phyloP scores from a whole-genome alignment of 2,888 invertebrate species.

The Drosophila limbata region DNA sequence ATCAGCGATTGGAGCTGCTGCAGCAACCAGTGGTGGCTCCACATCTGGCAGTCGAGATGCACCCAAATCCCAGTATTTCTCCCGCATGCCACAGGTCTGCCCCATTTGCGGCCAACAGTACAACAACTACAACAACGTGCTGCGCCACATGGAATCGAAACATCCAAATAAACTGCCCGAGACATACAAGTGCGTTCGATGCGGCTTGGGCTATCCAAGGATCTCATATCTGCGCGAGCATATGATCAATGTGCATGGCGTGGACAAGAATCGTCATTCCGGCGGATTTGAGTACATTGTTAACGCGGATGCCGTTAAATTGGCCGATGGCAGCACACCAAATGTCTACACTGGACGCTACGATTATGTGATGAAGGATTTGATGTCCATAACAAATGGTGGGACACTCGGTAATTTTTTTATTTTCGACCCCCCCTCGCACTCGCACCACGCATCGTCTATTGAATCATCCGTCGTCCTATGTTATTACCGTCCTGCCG shows the following conservation, averaged over 20 bases:
- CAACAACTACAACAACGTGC: conserved; percentile 85
- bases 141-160: conserved; percentile 85
- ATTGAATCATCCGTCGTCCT: background rate
- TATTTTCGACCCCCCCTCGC: conserved; percentile 15
- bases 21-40: conserved; percentile 25
- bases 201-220: conserved; percentile 84
- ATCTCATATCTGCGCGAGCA: conserved; percentile 85
- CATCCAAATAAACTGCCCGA: conserved; percentile 85
- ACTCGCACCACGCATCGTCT: background rate
- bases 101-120: conserved; percentile 85
- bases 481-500: background rate
- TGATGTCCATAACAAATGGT: conserved; percentile 85
- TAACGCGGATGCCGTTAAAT: conserved; percentile 83
- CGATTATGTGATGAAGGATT: conserved; percentile 85
- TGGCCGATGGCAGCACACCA: conserved; percentile 71
- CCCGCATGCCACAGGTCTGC: conserved; percentile 85
- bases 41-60: conserved; percentile 54
- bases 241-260: conserved; percentile 84
- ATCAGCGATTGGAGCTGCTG: background rate
- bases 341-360: conserved; percentile 83
- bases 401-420: conserved; percentile 81
- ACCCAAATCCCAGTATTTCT: conserved; percentile 83
- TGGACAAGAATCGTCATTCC: conserved; percentile 81
- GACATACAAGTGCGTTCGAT: conserved; percentile 85
- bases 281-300: conserved; percentile 84